Percentiles rank a stretch among this genome's conserved stretches.
phyloP scores from a whole-genome alignment of 2,888 invertebrate species.

The Gastracanthus pulcherrimus region DNA sequence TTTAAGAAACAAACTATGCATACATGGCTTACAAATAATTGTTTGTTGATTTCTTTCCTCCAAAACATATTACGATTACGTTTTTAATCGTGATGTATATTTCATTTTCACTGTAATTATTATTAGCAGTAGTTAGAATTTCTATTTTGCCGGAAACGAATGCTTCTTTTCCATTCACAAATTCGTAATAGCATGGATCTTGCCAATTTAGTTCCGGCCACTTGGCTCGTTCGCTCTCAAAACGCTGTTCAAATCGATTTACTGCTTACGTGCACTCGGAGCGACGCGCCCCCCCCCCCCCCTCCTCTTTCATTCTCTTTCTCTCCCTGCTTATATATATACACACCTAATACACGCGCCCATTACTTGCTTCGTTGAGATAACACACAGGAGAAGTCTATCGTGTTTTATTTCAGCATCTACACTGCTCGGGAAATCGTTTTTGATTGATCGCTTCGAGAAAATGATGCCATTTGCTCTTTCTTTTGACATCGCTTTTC shows the following conservation, averaged over 20 bases:
- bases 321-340: too few species aligned
- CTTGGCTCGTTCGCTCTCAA: conserved; percentile 2
- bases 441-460: neutral
- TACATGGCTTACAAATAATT: too few species aligned
- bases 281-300: neutral
- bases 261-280: conserved; percentile 10
- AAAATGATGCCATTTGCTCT: neutral
- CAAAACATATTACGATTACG: too few species aligned
- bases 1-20: too few species aligned
- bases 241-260: conserved; percentile 27
- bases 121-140: too few species aligned
- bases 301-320: neutral
- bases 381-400: neutral
- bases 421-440: neutral
- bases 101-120: too few species aligned
- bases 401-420: neutral
- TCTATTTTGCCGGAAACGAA: too few species aligned
- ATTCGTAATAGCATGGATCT: neutral
- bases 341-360: neutral
- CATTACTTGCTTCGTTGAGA: conserved; percentile 8
- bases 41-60: too few species aligned
- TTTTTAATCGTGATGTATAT: neutral
- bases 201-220: neutral
- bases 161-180: neutral
- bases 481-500: neutral